phyloP scores from a whole-genome alignment of 1,140 invertebrate species.

The Olivierus martensii region DNA sequence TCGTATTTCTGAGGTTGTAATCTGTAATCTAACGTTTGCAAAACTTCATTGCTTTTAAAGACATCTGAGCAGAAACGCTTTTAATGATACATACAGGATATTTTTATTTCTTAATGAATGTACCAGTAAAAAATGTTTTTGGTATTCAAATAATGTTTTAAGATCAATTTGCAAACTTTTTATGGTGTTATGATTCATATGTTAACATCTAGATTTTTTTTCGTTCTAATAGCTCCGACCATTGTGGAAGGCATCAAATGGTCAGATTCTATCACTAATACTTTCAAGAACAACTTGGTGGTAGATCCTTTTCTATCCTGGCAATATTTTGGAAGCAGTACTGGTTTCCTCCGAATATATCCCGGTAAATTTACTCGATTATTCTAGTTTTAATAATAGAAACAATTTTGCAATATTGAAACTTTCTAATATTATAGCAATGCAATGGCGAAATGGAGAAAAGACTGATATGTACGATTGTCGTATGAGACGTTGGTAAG shows the following conservation, averaged over 20 bases:
- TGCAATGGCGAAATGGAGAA: constrained; percentile 12
- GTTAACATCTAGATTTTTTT: neutral
- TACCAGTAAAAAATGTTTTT: too few relatives aligned
- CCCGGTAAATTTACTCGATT: constrained; percentile 47
- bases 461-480: constrained; percentile 70
- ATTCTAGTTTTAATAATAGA: too few relatives aligned
- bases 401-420: too few relatives aligned
- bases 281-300: constrained; percentile 71
- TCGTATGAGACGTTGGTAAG: constrained; percentile 60
- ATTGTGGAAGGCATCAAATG: constrained; percentile 63
- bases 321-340: constrained; percentile 91
- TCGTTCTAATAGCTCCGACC: constrained; percentile 35
- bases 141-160: too few relatives aligned
- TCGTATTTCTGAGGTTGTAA: too few relatives aligned
- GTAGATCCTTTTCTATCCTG: constrained; percentile 76
- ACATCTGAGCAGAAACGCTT: too few relatives aligned
- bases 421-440: too few relatives aligned
- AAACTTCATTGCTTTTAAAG: neutral
- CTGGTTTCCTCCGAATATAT: constrained; percentile 80
- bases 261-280: constrained; percentile 67
- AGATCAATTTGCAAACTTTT: too few relatives aligned
- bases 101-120: too few relatives aligned
- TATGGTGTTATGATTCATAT: too few relatives aligned
- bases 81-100: too few relatives aligned
- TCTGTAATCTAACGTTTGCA: too few relatives aligned